phyloP scores from a whole-genome alignment of 2,888 invertebrate genomes.

The Agrenia bidenticulata region DNA sequence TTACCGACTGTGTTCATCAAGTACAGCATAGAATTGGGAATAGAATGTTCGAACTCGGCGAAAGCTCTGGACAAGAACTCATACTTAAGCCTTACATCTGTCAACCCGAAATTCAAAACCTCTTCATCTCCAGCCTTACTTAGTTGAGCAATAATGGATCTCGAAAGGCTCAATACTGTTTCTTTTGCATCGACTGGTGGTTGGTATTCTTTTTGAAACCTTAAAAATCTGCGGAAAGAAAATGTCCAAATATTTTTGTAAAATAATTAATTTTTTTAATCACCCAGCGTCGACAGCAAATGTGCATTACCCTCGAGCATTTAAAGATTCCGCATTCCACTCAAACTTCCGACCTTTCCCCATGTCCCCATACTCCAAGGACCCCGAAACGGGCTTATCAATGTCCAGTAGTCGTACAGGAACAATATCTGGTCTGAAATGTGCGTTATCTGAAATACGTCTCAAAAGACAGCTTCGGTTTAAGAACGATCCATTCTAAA shows the following conservation, averaged over 20 bases:
- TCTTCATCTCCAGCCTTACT: conserved; percentile 37
- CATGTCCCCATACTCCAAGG: conserved; percentile 31
- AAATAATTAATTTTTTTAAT: too few species aligned
- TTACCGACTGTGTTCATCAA: conserved; percentile 67
- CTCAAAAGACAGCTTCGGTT: too few species aligned
- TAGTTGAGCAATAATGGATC: conserved; percentile 54
- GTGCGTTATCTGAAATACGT: too few species aligned
- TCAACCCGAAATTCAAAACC: conserved; percentile 50
- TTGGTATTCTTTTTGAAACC: conserved; percentile 71
- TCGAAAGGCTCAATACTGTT: conserved; percentile 65
- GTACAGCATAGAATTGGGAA: conserved; percentile 81
- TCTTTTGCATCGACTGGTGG: conserved; percentile 69
- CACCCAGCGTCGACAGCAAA: too few species aligned
- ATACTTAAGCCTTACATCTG: conserved; percentile 63
- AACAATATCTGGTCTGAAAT: background rate
- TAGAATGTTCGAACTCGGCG: conserved; percentile 70
- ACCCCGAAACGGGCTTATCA: conserved; percentile 35
- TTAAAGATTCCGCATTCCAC: conserved; percentile 39
- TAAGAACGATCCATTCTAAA: too few species aligned
- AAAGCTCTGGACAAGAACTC: conserved; percentile 70
- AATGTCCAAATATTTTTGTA: too few species aligned
- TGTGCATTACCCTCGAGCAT: conserved; percentile 44
- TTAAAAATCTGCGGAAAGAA: conserved; percentile 73
- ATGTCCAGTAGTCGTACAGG: background rate
- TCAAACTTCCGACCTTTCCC: conserved; percentile 36